Percentiles rank a stretch among this genome's conserved stretches.
These are phyloP conservation scores for Aphelenchoides besseyi DNA, from an alignment of 1,140 invertebrate genomes.

Conservation along the genomic window DNA sequence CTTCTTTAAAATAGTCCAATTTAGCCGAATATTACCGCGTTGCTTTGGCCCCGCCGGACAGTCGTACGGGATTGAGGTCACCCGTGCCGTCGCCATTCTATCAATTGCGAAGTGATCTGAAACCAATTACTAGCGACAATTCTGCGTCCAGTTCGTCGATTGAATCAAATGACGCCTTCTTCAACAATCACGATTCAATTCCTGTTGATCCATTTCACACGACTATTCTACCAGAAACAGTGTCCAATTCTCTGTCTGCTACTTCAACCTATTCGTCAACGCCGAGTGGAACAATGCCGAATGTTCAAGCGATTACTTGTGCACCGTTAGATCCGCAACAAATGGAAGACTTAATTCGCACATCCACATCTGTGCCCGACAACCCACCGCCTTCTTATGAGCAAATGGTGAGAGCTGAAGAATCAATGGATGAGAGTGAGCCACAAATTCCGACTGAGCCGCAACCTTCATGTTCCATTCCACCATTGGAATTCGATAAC, in stretches of 20 bases:
- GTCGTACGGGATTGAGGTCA: neutral
- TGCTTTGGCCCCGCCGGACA: constrained; percentile 18
- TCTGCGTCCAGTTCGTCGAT: neutral
- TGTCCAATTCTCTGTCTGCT: constrained; percentile 5
- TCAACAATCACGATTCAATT: constrained; percentile 8
- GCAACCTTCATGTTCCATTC: too few relatives aligned
- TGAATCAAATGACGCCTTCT: neutral
- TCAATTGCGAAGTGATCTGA: neutral
- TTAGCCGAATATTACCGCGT: constrained; percentile 28
- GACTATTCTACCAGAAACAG: neutral
- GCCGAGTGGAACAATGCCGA: neutral
- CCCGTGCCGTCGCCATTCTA: constrained; percentile 22
- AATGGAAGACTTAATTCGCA: constrained; percentile 1
- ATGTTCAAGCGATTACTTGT: neutral
- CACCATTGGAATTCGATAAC: too few relatives aligned
- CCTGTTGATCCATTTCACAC: constrained; percentile 10
- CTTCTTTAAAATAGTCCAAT: neutral
- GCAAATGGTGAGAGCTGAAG: too few relatives aligned
- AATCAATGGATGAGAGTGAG: neutral
- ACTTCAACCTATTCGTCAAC: constrained; percentile 15
- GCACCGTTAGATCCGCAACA: neutral
- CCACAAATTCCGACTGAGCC: neutral
- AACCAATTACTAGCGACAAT: neutral
- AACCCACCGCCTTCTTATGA: constrained; percentile 1
- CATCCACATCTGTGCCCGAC: neutral